Evolutionary conservation across 2,113 vertebrate genomes (phyloP).

Genomic region (Nicator chloris): DNA sequence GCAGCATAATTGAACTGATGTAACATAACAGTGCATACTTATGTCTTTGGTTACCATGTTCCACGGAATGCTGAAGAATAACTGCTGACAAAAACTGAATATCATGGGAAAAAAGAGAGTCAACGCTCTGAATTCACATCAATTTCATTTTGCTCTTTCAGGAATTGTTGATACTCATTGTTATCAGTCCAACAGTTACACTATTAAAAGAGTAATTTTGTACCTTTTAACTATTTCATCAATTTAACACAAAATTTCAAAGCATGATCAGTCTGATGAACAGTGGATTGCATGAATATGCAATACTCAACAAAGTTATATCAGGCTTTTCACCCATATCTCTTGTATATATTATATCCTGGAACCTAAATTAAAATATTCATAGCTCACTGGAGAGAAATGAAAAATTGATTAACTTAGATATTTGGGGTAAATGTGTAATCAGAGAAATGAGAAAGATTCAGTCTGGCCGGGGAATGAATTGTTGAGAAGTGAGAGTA

Average conservation of each 20-base stretch:
- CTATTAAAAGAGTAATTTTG: neutral
- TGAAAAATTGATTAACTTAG: neutral
- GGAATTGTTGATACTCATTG: neutral
- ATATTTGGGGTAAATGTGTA: neutral
- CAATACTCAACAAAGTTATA: neutral
- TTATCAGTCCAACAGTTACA: neutral
- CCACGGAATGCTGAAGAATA: neutral
- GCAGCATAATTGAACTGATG: neutral
- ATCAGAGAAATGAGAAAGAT: neutral
- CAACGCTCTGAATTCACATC: neutral
- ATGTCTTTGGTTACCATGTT: neutral
- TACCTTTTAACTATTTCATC: neutral
- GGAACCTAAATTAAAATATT: slow-evolving; percentile 26
- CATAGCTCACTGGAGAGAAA: slow-evolving; percentile 28
- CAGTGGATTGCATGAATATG: slow-evolving; percentile 24
- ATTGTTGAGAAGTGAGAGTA: neutral
- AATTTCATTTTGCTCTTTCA: neutral
- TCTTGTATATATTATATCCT: neutral
- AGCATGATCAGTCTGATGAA: neutral
- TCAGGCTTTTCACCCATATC: slow-evolving; percentile 5
- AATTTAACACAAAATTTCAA: neutral
- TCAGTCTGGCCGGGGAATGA: neutral
- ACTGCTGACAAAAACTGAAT: neutral
- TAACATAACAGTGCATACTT: neutral
- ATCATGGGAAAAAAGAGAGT: neutral